phyloP scores from a whole-genome alignment of 2,888 invertebrate genomes.

The Odontomyia ornata region DNA sequence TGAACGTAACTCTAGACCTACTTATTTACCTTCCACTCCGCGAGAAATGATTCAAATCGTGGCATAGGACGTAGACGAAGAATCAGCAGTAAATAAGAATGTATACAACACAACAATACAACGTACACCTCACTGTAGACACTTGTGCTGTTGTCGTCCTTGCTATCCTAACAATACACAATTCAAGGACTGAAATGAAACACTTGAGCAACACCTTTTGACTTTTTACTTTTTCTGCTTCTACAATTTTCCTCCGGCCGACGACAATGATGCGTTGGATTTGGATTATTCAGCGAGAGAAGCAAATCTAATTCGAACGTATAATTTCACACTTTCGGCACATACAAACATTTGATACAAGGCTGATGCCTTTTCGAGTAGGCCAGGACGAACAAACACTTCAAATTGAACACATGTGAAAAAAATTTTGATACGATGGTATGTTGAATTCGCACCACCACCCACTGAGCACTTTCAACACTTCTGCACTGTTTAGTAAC shows the following conservation, averaged over 20 bases:
- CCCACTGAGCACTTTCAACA: slow-evolving; percentile 11
- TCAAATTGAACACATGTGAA: background rate
- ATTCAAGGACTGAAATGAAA: background rate
- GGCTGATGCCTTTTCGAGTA: background rate
- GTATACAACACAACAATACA: background rate
- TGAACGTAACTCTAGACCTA: background rate
- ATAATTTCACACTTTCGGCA: slow-evolving; percentile 24
- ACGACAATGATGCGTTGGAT: background rate
- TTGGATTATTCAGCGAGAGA: slow-evolving; percentile 2
- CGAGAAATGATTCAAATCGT: no score
- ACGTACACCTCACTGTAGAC: background rate
- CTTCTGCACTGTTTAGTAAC: background rate
- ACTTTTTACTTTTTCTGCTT: background rate
- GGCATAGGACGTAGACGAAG: no score
- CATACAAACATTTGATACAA: background rate
- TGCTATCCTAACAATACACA: background rate
- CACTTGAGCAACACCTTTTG: background rate
- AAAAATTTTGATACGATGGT: background rate
- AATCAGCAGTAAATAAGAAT: background rate
- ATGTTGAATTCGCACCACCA: background rate
- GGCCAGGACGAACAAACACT: slow-evolving; percentile 1
- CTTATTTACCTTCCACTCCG: no score
- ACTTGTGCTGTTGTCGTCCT: slow-evolving; percentile 13
- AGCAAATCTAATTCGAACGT: slow-evolving; percentile 11
- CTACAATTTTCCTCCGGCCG: background rate